These are phyloP conservation scores for Amblyornis subalaris DNA, from an alignment of 2,113 vertebrate species.

Conservation along the genomic window DNA sequence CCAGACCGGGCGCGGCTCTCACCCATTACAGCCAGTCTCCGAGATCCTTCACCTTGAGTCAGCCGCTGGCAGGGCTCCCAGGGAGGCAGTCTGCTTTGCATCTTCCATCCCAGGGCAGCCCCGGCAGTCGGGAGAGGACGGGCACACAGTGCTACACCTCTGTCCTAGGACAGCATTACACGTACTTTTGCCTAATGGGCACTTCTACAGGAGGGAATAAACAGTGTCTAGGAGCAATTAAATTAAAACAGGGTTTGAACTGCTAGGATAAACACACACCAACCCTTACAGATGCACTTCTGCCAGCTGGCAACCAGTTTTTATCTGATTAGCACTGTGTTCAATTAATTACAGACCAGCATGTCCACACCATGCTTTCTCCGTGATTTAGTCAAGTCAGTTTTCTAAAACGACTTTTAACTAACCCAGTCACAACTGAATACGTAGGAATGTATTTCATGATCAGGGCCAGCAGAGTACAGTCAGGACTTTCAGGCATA, in stretches of 20 bases:
- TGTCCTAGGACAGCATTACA: background rate
- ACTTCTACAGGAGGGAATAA: background rate
- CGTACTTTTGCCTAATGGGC: background rate
- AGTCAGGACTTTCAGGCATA: background rate
- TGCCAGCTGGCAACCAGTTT: background rate
- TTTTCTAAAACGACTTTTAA: constrained; percentile 27
- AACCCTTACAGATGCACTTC: background rate
- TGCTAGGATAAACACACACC: background rate
- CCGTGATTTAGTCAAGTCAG: constrained; percentile 2
- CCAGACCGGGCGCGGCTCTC: background rate
- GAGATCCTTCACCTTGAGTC: background rate
- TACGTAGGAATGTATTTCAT: background rate
- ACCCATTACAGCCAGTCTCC: background rate
- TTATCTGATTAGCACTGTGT: background rate
- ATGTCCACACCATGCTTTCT: background rate
- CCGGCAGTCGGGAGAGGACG: background rate
- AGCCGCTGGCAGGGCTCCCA: background rate
- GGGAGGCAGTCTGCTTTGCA: background rate
- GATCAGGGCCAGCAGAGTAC: background rate
- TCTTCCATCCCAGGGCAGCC: background rate
- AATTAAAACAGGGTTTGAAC: background rate
- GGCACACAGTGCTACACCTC: background rate
- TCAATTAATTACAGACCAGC: constrained; percentile 30
- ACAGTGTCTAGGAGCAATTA: background rate
- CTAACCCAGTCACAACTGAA: background rate